Conservation (phyloP, 2,797 vertebrate genomes). For the Acomys russatus region DNA sequence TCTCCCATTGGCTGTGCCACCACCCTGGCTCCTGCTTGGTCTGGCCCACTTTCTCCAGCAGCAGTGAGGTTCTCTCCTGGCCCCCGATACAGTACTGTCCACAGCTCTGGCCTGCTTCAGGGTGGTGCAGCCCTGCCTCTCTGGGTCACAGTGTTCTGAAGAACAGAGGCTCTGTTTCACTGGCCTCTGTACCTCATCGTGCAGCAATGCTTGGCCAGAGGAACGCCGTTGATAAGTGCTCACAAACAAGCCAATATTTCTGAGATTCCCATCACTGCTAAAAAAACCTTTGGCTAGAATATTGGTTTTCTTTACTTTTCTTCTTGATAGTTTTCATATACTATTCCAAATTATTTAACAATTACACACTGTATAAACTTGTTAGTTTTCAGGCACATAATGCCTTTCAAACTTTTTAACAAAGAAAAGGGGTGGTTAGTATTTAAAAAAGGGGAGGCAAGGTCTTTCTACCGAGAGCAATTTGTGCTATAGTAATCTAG, state of each 20-base stretch:
- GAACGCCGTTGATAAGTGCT: neutral
- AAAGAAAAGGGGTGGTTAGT: slow-evolving; percentile 18
- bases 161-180: neutral
- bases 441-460: slow-evolving; percentile 54
- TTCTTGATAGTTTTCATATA: slow-evolving; percentile 39
- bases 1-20: neutral
- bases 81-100: neutral
- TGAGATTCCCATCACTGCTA: neutral
- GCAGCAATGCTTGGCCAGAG: slow-evolving; percentile 36
- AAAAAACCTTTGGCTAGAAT: slow-evolving; percentile 45
- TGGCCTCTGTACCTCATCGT: neutral
- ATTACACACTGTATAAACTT: neutral
- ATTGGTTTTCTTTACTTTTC: slow-evolving; percentile 43
- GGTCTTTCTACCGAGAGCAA: neutral
- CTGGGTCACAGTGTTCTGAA: neutral
- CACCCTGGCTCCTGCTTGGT: neutral
- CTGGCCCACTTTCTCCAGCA: neutral
- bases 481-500: slow-evolving; percentile 12
- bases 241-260: slow-evolving; percentile 33
- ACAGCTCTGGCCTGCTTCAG: neutral
- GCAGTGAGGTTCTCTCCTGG: neutral
- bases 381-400: slow-evolving; percentile 52
- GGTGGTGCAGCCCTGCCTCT: neutral
- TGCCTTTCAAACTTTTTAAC: slow-evolving; percentile 32
- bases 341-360: slow-evolving; percentile 56